These are phyloP conservation scores for Aplocera efformata DNA, from an alignment of 2,888 invertebrate genomes.

Conservation along the genomic window DNA sequence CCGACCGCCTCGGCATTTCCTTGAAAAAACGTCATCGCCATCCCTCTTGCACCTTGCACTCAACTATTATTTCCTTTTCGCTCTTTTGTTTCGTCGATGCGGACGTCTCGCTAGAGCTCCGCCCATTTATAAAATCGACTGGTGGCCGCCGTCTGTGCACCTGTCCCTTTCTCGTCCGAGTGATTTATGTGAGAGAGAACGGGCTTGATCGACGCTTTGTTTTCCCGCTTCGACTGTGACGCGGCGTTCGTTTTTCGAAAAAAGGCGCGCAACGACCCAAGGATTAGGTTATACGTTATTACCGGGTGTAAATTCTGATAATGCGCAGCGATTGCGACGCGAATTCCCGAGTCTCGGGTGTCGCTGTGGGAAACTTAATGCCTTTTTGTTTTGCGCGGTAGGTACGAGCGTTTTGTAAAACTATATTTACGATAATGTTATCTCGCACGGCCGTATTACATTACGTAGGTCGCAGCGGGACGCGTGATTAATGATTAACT, in stretches of 20 bases:
- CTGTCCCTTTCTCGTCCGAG: constrained; percentile 75
- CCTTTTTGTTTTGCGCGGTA: constrained; percentile 61
- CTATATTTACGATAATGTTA: constrained; percentile 76
- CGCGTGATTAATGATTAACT: constrained; percentile 64
- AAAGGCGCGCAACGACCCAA: constrained; percentile 46
- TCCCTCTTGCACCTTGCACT: constrained; percentile 73
- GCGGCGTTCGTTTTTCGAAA: constrained; percentile 53
- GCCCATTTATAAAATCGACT: constrained; percentile 80
- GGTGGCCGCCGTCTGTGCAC: constrained; percentile 69
- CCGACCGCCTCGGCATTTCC: constrained; percentile 66
- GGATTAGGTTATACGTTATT: constrained; percentile 35
- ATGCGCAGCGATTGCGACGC: constrained; percentile 62
- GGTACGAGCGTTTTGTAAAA: constrained; percentile 68
- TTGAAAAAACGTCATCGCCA: constrained; percentile 53
- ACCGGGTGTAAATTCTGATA: constrained; percentile 64
- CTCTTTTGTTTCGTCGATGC: constrained; percentile 73
- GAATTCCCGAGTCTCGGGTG: constrained; percentile 62
- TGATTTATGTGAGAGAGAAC: constrained; percentile 80
- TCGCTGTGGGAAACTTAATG: constrained; percentile 54
- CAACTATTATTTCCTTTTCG: constrained; percentile 70
- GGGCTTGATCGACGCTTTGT: constrained; percentile 78
- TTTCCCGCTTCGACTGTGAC: constrained; percentile 66
- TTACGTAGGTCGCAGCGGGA: constrained; percentile 55
- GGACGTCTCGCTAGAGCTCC: constrained; percentile 74
- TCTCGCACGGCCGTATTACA: constrained; percentile 62